A percentile compares a stretch with the other conserved stretches of the same genome.
Evolutionary conservation across 2,888 invertebrate species (phyloP).

Genomic region (Melieria omissa): DNA sequence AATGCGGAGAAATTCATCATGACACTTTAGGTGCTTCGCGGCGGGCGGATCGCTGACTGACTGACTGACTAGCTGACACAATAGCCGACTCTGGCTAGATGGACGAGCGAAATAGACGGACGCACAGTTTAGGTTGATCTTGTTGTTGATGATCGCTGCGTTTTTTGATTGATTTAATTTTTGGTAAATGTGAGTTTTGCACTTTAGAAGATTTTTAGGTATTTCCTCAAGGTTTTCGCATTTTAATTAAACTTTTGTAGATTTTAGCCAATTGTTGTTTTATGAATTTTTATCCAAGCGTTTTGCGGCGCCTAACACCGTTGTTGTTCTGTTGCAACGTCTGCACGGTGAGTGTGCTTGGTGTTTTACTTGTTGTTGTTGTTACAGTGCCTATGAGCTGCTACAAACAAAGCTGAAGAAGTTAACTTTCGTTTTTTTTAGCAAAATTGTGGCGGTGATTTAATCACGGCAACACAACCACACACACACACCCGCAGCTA

Average conservation of each 20-base stretch:
- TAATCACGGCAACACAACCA: slow-evolving; percentile 44
- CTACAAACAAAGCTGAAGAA: slow-evolving; percentile 15
- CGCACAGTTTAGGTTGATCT: too few species aligned
- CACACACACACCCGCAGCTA: slow-evolving; percentile 30
- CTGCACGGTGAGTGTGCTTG: slow-evolving; percentile 9
- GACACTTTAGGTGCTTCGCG: slow-evolving; percentile 41
- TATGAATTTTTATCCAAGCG: too few species aligned
- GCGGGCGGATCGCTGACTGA: neutral
- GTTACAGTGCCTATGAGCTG: neutral
- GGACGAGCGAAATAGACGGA: too few species aligned
- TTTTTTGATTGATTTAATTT: too few species aligned
- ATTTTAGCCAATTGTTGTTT: slow-evolving; percentile 11
- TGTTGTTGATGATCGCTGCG: too few species aligned
- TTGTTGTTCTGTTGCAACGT: neutral
- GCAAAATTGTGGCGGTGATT: slow-evolving; percentile 47
- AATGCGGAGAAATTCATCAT: slow-evolving; percentile 68
- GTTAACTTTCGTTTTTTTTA: slow-evolving; percentile 47
- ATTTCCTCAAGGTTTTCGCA: neutral
- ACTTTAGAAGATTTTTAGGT: too few species aligned
- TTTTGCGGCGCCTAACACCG: too few species aligned
- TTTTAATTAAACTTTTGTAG: slow-evolving; percentile 20
- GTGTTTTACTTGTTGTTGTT: neutral
- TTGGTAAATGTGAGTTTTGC: too few species aligned
- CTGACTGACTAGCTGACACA: neutral
- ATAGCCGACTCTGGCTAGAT: too few species aligned